Evolutionary conservation across 2,888 invertebrate genomes (phyloP).

Genomic region (Conomelus anceps): DNA sequence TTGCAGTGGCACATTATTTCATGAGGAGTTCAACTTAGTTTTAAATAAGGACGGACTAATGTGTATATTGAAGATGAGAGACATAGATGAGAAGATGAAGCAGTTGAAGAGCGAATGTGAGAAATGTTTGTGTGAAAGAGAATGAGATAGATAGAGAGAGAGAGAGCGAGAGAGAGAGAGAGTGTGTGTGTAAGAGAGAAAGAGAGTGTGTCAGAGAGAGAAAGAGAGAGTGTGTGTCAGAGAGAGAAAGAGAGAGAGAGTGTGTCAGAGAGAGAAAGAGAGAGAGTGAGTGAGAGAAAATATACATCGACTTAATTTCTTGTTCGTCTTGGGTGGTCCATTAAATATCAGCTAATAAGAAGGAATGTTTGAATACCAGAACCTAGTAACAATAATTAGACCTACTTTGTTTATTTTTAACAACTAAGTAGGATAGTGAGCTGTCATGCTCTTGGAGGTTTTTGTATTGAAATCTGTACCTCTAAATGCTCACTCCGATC

Average conservation of each 20-base stretch:
- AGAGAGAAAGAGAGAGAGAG: neutral
- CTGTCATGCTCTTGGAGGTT: neutral
- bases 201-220: neutral
- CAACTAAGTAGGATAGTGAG: neutral
- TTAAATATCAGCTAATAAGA: neutral
- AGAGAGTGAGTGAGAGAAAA: neutral
- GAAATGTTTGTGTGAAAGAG: too few species aligned
- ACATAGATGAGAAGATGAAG: too few species aligned
- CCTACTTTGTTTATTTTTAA: neutral
- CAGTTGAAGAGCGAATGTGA: too few species aligned
- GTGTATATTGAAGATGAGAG: too few species aligned
- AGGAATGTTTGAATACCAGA: neutral
- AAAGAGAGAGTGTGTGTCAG: neutral
- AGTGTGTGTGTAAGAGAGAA: neutral
- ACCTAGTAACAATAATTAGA: neutral
- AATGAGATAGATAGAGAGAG: neutral
- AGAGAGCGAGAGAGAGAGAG: too few species aligned
- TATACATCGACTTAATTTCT: neutral
- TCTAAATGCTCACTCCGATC: neutral
- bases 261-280: neutral
- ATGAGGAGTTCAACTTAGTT: too few species aligned
- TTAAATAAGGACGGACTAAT: too few species aligned
- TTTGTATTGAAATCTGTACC: neutral
- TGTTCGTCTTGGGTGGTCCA: neutral
- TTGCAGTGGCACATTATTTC: too few species aligned